phyloP scores from a whole-genome alignment of 2,888 invertebrate species.

The Ophion obscuratus region DNA sequence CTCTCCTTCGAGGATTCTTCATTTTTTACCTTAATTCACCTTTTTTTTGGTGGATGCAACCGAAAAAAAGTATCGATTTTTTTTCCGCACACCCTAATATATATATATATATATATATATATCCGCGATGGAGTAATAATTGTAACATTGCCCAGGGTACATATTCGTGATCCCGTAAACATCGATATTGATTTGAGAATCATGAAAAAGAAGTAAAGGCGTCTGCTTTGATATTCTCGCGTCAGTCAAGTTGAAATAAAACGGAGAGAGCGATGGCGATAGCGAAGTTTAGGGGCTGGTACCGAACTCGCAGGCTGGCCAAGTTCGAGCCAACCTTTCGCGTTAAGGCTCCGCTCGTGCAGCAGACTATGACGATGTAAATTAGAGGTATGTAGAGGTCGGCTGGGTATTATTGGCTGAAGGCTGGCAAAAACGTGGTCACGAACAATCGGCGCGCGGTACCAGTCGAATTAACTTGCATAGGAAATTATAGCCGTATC shows the following conservation, averaged over 20 bases:
- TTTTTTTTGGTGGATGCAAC: too few species aligned
- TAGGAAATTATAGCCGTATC: conserved; percentile 56
- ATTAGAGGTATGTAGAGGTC: conserved; percentile 19
- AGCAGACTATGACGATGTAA: conserved; percentile 47
- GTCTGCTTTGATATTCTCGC: conserved; percentile 1
- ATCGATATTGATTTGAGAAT: not conserved
- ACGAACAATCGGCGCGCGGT: conserved; percentile 62
- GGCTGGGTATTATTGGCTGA: conserved; percentile 15
- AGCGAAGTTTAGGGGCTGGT: conserved; percentile 49
- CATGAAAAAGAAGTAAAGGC: not conserved
- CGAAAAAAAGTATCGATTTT: too few species aligned
- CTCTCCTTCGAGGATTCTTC: too few species aligned
- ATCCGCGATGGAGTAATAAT: too few species aligned
- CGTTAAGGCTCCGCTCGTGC: conserved; percentile 9
- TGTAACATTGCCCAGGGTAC: too few species aligned
- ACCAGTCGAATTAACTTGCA: conserved; percentile 66
- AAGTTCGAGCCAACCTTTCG: conserved; percentile 15
- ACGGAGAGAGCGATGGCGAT: conserved; percentile 8
- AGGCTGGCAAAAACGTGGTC: conserved; percentile 50
- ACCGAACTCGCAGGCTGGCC: conserved; percentile 52
- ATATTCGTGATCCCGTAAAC: too few species aligned
- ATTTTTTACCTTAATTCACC: too few species aligned
- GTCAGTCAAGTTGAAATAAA: conserved; percentile 23
- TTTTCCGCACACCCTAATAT: too few species aligned
- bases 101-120: too few species aligned